phyloP scores from a whole-genome alignment of 1,140 invertebrate species.

The Leptinotarsa undecemlineata region DNA sequence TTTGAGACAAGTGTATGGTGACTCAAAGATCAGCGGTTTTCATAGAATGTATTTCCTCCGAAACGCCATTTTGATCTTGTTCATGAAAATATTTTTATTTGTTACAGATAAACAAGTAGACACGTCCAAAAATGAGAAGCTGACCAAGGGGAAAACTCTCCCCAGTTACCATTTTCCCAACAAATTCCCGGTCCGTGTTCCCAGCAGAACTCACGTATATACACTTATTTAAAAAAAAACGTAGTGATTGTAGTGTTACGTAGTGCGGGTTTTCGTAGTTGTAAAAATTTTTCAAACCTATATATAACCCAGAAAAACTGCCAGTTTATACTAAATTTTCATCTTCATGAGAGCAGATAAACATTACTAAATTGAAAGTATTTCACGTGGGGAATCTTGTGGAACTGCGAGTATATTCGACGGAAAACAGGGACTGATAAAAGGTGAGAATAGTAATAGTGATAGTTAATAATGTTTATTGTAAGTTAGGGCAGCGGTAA shows the following conservation, averaged over 20 bases:
- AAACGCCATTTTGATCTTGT: too few relatives aligned
- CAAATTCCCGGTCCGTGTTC: background rate
- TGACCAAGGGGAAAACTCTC: conserved; percentile 11
- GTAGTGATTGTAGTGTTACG: background rate
- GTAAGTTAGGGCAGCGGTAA: too few relatives aligned
- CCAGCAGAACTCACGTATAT: conserved; percentile 7
- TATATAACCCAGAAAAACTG: background rate
- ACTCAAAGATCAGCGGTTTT: too few relatives aligned
- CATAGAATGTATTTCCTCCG: too few relatives aligned
- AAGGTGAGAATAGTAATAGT: too few relatives aligned
- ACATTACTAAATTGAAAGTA: too few relatives aligned
- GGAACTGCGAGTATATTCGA: too few relatives aligned
- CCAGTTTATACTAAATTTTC: background rate
- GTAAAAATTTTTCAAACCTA: background rate
- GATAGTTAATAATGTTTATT: too few relatives aligned
- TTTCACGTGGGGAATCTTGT: too few relatives aligned
- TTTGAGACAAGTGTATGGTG: too few relatives aligned
- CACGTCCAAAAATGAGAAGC: conserved; percentile 19
- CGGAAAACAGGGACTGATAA: too few relatives aligned
- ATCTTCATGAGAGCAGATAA: too few relatives aligned
- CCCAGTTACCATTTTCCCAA: conserved; percentile 15
- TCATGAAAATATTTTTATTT: background rate
- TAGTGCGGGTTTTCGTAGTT: conserved; percentile 11
- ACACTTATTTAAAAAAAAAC: background rate
- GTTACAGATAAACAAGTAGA: conserved; percentile 19